Conservation (phyloP, 2,888 invertebrate species). For the Octonoba sinensis region DNA sequence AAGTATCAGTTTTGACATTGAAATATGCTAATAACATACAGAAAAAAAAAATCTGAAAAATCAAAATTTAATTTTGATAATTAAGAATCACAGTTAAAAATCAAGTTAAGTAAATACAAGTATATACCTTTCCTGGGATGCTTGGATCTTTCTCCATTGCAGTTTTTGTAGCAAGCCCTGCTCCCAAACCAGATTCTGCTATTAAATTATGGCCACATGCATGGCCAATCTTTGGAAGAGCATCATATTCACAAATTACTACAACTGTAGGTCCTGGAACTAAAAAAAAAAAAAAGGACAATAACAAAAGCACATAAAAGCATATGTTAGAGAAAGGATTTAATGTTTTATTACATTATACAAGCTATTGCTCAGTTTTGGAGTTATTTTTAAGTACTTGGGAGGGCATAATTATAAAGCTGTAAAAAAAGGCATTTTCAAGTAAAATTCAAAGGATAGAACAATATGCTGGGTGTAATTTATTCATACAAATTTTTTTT, state of each 20-base stretch:
- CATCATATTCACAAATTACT: conserved; percentile 72
- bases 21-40: too few relatives aligned
- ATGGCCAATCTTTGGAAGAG: conserved; percentile 71
- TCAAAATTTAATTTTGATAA: background rate
- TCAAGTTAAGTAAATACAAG: background rate
- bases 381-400: too few relatives aligned
- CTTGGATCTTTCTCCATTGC: conserved; percentile 45
- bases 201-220: conserved; percentile 72
- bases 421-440: too few relatives aligned
- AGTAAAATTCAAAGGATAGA: too few relatives aligned
- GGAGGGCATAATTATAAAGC: too few relatives aligned
- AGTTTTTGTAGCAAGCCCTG: conserved; percentile 67
- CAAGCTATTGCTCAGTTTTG: too few relatives aligned
- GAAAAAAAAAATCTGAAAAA: background rate
- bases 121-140: conserved; percentile 51
- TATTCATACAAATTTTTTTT: too few relatives aligned
- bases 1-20: too few relatives aligned
- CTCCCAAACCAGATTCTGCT: conserved; percentile 70
- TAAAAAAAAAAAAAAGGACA: conserved; percentile 1
- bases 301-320: background rate
- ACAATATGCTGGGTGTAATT: too few relatives aligned
- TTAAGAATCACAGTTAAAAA: background rate
- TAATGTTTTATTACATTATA: background rate
- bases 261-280: conserved; percentile 67
- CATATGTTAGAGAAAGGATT: background rate